Evolutionary conservation across 2,113 vertebrate species (phyloP), one percentile per base, ranked within the genome.

Genomic region (Podilymbus podiceps): DNA sequence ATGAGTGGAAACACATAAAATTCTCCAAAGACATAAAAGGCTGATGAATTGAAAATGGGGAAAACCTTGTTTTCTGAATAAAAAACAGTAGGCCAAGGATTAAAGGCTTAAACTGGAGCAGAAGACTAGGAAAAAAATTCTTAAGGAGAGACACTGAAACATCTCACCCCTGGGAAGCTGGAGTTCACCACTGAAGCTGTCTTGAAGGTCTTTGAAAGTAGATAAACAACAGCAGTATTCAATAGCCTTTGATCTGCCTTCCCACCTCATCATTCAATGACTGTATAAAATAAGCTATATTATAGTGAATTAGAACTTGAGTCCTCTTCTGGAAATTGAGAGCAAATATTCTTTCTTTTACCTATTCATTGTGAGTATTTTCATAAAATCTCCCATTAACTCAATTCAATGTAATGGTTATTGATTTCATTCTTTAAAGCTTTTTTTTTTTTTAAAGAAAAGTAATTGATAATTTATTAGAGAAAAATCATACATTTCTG

Each of bases 71-170:
- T 66, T 85, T 87, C 35, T 56, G 31, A 24, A 56, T 42, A 84
- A 73, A 76, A 49, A 80, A 80, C 46, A 91, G 46, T 35, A 91
- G 46, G 42, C 17, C 88, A 91, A 64, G 60, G 88, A 94, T 89
- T 94, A 91, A 91, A 87, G 64, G 40, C 64, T 93, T 89, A 81
- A 89, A 81, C 15, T 71, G 81, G 63, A 91, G 69, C 30, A 84
- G 20, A 17, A 77, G 53, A 30, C 11, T 33, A 60, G 4, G 4
- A 49, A 75, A 63, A 28, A 76, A 64, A 52, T 20, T 42, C 27
- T 80, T 81, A 12, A 62, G n/a, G 31, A 25, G 8, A 86, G 49
- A 27, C 40, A 64, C 52, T 42, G 63, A 71, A 92, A 84, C 2
- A 53, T 47, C 28, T 64, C 72, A 68, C 30, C 27, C 44, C 55